Conservation (phyloP, 64 coral and sea anemone species). For the Stichodactyla mertensii region DNA sequence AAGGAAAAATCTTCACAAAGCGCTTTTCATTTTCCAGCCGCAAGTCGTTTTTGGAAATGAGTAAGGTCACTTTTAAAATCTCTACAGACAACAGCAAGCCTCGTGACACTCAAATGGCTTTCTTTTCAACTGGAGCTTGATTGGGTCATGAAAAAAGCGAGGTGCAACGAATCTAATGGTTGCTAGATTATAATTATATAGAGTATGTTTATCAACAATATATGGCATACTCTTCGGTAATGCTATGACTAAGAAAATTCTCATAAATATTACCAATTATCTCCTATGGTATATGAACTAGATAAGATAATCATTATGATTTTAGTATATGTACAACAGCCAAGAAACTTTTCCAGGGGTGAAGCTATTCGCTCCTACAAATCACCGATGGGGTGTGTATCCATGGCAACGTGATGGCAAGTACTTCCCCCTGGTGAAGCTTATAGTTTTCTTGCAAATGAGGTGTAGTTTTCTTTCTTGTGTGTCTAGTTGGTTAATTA, state of each 20-base stretch:
- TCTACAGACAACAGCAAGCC: too few relatives aligned
- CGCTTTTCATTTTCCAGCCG: too few relatives aligned
- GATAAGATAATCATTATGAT: not conserved
- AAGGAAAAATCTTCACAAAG: too few relatives aligned
- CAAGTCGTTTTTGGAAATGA: too few relatives aligned
- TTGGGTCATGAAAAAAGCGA: too few relatives aligned
- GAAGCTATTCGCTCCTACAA: not conserved
- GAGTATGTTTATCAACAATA: too few relatives aligned
- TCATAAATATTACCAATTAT: not conserved
- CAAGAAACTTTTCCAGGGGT: not conserved
- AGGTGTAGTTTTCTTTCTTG: not conserved
- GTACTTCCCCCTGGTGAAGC: not conserved
- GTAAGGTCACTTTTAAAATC: too few relatives aligned
- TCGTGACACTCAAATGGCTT: too few relatives aligned
- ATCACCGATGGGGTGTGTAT: not conserved
- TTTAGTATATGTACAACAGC: not conserved
- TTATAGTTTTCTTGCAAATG: not conserved
- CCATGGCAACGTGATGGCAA: not conserved
- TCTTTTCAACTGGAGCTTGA: too few relatives aligned
- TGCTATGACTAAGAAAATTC: not conserved
- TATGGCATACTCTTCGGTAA: too few relatives aligned
- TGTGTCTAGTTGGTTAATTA: constrained; percentile 9
- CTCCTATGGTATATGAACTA: not conserved
- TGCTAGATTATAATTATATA: too few relatives aligned
- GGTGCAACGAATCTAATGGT: too few relatives aligned